Base-by-base conservation (phyloP, 2,797 vertebrate genomes). In the Falco rusticolus region DNA sequence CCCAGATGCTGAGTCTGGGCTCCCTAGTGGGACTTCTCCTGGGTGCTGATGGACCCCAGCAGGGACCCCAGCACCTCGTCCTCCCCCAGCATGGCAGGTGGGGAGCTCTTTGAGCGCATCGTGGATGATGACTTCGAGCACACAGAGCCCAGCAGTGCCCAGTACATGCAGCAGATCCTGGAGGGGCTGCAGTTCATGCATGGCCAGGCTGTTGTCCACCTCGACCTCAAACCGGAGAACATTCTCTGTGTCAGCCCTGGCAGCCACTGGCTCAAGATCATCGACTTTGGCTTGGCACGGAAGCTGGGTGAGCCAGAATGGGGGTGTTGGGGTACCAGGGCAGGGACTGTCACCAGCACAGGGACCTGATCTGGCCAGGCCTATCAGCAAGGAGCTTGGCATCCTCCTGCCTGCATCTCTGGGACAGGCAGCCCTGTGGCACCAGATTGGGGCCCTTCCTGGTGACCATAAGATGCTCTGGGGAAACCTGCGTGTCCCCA, bases 191-290 rank as follows among this genome's bases (percentile, higher is more conserved):
- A 87, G 43, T 99, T 97, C 97, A 98, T 99, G 98, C 99, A 99
- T 12, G 37, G 97, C 89, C 98, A 98, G 97, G 97, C 94, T 34
- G 94, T 99, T 0, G 61, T 99, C 66, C 99, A 99, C 87, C 98
- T 99, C 26, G 99, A 99, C 95, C 98, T 99, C 80, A 99, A 99
- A 92, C 99, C 99, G 0, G 99, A 99, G 97, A 99, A 99, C 98
- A 98, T 99, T 0, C 98, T 99, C 85, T 99, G 99, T 0, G 96
- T 99, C 66, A 98, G 98, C 97, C 97, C 96, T 19, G 50, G 84
- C 13, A 98, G 98, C 91, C 98, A 98, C 39, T 93, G 95, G 69
- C 41, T 99, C 61, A 99, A 99, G 97, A 99, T 99, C 82, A 98
- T 99, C 0, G 99, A 99, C 97, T 99, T 99, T 1, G 99, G 99